These are phyloP conservation scores for Lepidocyrtoides sp. DNA, from an alignment of 2,888 invertebrate genomes.

Conservation along the genomic window DNA sequence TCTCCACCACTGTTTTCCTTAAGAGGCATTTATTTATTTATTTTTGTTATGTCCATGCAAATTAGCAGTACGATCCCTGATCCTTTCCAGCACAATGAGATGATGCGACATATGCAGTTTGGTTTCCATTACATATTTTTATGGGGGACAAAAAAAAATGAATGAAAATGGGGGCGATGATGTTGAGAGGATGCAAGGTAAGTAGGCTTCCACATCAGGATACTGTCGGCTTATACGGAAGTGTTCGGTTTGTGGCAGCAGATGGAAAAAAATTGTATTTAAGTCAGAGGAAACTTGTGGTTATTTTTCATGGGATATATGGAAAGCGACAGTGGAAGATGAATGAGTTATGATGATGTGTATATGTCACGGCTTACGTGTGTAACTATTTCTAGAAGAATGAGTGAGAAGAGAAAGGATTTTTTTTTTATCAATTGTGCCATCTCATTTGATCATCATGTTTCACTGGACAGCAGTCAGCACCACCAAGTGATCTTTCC, in stretches of 20 bases:
- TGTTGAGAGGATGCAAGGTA: background rate
- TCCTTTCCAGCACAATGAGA: background rate
- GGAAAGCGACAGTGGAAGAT: background rate
- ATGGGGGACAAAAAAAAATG: too few relatives aligned
- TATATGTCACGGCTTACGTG: too few relatives aligned
- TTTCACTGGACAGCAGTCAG: too few relatives aligned
- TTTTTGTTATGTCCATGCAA: too few relatives aligned
- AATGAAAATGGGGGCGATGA: background rate
- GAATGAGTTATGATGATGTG: too few relatives aligned
- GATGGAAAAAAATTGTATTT: background rate
- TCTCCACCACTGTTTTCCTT: background rate
- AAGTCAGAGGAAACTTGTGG: background rate
- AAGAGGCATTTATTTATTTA: too few relatives aligned
- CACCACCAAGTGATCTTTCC: too few relatives aligned
- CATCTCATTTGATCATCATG: too few relatives aligned
- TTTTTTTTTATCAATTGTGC: too few relatives aligned
- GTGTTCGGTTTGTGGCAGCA: background rate
- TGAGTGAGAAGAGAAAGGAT: background rate
- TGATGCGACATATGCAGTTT: background rate
- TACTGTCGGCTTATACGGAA: background rate
- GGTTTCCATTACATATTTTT: background rate
- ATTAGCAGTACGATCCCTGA: too few relatives aligned
- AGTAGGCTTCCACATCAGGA: background rate
- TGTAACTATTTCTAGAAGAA: too few relatives aligned
- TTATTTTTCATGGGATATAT: background rate